Conservation (phyloP, 2,888 invertebrate species). For the Anthoptus insignis region DNA sequence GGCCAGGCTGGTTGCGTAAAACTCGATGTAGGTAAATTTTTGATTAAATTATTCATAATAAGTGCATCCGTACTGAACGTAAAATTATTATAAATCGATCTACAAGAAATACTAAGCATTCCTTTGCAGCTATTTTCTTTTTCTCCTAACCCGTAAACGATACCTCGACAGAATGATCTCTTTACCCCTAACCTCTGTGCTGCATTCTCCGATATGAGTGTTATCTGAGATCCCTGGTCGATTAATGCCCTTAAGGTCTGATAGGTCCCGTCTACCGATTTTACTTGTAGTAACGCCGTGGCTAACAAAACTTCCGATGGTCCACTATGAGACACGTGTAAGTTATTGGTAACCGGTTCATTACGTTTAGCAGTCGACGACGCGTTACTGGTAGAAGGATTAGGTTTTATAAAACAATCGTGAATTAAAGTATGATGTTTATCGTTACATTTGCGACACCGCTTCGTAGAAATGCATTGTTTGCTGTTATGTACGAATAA, state of each 20-base stretch:
- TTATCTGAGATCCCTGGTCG: background rate
- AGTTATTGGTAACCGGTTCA: background rate
- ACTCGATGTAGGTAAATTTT: constrained; percentile 2
- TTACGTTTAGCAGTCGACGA: background rate
- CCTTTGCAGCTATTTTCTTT: background rate
- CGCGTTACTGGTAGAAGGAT: background rate
- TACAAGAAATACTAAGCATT: background rate
- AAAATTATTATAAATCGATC: background rate
- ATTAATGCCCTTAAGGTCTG: background rate
- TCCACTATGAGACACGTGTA: background rate
- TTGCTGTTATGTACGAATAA: constrained; percentile 34
- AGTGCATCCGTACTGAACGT: background rate
- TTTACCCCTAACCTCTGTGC: background rate
- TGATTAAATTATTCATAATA: constrained; percentile 1
- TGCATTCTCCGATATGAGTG: background rate
- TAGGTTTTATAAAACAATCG: background rate
- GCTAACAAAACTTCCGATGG: background rate
- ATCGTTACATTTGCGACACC: background rate
- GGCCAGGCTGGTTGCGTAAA: background rate
- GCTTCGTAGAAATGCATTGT: background rate
- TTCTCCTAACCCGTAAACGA: background rate
- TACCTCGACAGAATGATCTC: background rate
- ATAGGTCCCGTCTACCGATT: background rate
- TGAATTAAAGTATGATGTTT: constrained; percentile 23
- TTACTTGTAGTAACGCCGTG: background rate